Base-by-base conservation (phyloP, 2,888 invertebrate species). In the Drosophila diplacantha region DNA sequence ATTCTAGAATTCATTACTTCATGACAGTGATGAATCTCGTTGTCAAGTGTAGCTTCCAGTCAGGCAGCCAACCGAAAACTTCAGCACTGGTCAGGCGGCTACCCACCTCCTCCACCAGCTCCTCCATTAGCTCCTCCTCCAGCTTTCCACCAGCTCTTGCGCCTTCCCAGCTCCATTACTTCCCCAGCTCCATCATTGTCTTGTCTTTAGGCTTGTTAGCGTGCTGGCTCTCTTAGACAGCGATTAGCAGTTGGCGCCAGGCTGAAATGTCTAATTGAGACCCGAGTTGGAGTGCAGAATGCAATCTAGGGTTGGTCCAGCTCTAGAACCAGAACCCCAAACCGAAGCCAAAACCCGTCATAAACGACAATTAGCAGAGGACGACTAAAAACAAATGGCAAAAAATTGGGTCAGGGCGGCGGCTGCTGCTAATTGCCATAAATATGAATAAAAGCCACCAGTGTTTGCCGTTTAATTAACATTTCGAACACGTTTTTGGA, bases 401-500 rank as follows among this genome's bases (percentile, higher is more conserved):
- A 81, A 83, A 69, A 80, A 80, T 75, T 80, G n/a, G 80, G 80
- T 83, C 83, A 80, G 65, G 47, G 60, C 58, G 55, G 55, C 63
- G 37, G 60, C 60, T 53, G 54, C 63, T 39, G 52, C 78, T 80
- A 83, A 83, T 80, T 81, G 81, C 69, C 72, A 64, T 71, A 72
- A 78, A 81, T 71, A 71, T 79, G 72, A 74, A 70, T 74, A 53
- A 62, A 72, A 65, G 54, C 53, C 54, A 32, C 31, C 69, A 75
- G 70, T 66, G 69, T 71, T 78, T 57, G 38, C 47, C 67, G 39
- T 68, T 74, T 69, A 78, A 83, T 80, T 80, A 80, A 69, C 80
- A 80, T 81, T 75, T 72, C 53, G 67, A 83, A 80, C 83, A 80
- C 80, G 80, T 83, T 80, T 83, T 71, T 41, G 49, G 52, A 58